phyloP scores from a whole-genome alignment of 2,797 vertebrate species.

The Anisognathus igniventris region DNA sequence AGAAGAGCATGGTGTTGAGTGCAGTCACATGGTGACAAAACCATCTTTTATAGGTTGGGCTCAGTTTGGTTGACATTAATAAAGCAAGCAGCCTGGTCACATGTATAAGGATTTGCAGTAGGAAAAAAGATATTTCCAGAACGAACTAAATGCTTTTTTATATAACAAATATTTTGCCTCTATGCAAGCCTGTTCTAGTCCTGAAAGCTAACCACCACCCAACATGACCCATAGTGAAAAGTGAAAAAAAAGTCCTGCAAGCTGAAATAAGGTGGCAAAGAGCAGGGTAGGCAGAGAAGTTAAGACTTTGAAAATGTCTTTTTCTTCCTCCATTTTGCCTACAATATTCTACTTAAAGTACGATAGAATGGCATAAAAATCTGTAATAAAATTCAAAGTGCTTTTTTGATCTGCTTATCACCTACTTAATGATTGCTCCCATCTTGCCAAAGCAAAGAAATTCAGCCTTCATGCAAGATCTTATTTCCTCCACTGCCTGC shows the following conservation, averaged over 20 bases:
- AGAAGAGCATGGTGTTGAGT: not conserved
- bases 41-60: not conserved
- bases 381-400: not conserved
- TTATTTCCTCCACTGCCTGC: not conserved
- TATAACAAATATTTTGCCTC: not conserved
- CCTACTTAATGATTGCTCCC: not conserved
- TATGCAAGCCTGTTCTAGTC: not conserved
- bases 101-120: not conserved
- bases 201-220: not conserved
- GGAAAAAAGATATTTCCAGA: not conserved
- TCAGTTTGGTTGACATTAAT: not conserved
- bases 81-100: not conserved
- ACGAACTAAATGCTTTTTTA: not conserved
- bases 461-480: not conserved
- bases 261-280: not conserved
- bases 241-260: not conserved
- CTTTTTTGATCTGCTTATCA: not conserved
- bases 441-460: not conserved
- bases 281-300: not conserved
- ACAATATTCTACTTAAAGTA: not conserved
- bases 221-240: not conserved
- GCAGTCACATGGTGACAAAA: not conserved
- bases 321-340: not conserved
- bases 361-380: not conserved
- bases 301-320: not conserved